These are phyloP conservation scores for Etheostoma nigrum DNA, from an alignment of 2,797 vertebrate species.

Conservation along the genomic window DNA sequence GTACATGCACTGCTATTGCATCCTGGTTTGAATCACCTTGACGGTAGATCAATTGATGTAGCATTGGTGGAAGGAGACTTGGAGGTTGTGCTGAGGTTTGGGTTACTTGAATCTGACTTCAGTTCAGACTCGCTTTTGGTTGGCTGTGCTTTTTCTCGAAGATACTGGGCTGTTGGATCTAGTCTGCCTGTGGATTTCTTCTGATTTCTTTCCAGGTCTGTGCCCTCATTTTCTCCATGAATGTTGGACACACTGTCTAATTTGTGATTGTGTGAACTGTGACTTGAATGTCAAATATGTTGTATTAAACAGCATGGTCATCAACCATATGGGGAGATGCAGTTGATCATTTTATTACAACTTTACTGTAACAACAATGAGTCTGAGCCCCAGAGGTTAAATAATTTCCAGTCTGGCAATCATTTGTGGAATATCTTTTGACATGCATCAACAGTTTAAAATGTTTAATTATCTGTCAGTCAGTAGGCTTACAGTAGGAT, in stretches of 20 bases:
- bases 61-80: slow-evolving; percentile 79
- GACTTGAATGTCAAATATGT: slow-evolving; percentile 27
- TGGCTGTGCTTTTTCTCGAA: slow-evolving; percentile 22
- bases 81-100: slow-evolving; percentile 78
- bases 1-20: slow-evolving; percentile 31
- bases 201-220: slow-evolving; percentile 59
- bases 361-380: slow-evolving; percentile 33
- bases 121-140: slow-evolving; percentile 27
- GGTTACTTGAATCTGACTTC: slow-evolving; percentile 69
- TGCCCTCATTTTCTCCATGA: slow-evolving; percentile 29
- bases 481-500: background rate
- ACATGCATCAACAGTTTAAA: background rate
- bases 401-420: slow-evolving; percentile 4
- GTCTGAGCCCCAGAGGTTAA: slow-evolving; percentile 31
- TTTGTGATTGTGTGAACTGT: slow-evolving; percentile 15
- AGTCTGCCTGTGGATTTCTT: slow-evolving; percentile 46
- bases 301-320: slow-evolving; percentile 23
- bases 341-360: slow-evolving; percentile 31
- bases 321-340: slow-evolving; percentile 22
- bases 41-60: slow-evolving; percentile 74
- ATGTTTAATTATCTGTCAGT: slow-evolving; percentile 15
- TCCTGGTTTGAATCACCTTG: slow-evolving; percentile 77
- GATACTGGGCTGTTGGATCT: slow-evolving; percentile 35
- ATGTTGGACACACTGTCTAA: slow-evolving; percentile 22
- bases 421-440: slow-evolving; percentile 5